Evolutionary conservation across 2,888 invertebrate species (phyloP), one percentile per base, ranked within the genome.

Genomic region (Acrocera orbiculus): DNA sequence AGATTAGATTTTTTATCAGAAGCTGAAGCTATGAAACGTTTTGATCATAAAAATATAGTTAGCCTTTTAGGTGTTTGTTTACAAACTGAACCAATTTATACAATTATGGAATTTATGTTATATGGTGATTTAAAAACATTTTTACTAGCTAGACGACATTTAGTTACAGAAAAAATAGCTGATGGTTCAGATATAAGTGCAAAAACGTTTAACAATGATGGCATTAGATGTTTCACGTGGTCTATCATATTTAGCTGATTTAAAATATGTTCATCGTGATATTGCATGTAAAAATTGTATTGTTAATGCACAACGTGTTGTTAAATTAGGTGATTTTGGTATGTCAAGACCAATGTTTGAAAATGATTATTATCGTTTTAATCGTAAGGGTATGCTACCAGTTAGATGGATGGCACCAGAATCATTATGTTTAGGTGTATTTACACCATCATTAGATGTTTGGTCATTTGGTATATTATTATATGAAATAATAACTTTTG

Each of bases 381-480:
- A 77, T 51, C 72, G 86, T 41, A 82, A 80, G 62, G 80, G 81
- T 52, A 78, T 83, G 76, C 60, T 87, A 43, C 87, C 87, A 0
- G 85, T 89, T 7, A 67, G 87, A 40, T 90, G 90, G 89, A 89
- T 90, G 89, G 76, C 89, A 2, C 89, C 89, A 1, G 90, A 90
- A 61, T 79, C 81, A 44, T 62, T 90, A 11, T 73, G 70, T 4
- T 64, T 79, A 16, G 89, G 89, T 9, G 67, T 83, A 34, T 90
- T 87, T 56, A 82, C 85, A 2, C 71, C 82, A 14, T 74, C 78
- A 23, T 83, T 86, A 0, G 90, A 92, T 58, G 75, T 90, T 11
- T 92, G 89, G 89, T 78, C 85, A 22, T 87, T 75, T 52, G 90
- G 87, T 5, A 80, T 90, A 26, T 64, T 89, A 15, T 64, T 90